Conservation (phyloP, 2,797 vertebrate genomes). For the Nannoperca obscura region DNA sequence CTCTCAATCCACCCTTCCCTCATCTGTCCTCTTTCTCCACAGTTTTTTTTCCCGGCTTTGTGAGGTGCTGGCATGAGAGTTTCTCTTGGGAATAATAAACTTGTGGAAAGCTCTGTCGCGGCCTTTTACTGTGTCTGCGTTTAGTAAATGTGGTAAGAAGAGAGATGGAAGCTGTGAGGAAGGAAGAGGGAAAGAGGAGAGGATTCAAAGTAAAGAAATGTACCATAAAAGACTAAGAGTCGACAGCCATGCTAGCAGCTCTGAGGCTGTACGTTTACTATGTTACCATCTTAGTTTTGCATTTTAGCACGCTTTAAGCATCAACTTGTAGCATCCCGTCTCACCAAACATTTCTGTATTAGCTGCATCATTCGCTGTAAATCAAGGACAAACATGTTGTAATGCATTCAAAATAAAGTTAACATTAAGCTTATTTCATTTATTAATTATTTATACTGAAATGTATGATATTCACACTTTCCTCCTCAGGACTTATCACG, state of each 20-base stretch:
- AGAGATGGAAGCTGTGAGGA: background rate
- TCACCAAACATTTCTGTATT: too few species aligned
- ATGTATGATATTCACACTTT: background rate
- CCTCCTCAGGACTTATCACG: background rate
- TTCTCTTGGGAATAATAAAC: slow-evolving; percentile 27
- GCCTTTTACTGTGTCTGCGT: background rate
- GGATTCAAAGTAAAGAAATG: background rate
- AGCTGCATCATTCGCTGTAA: background rate
- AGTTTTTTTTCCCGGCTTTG: background rate
- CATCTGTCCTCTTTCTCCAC: slow-evolving; percentile 29
- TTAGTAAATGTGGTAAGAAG: slow-evolving; percentile 3
- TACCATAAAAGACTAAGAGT: too few species aligned
- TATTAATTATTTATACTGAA: background rate
- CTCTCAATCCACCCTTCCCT: slow-evolving; percentile 43
- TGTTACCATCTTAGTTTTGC: background rate
- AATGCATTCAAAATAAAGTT: background rate
- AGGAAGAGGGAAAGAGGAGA: background rate
- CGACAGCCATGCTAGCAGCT: background rate
- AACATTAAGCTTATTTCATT: background rate
- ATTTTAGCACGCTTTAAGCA: background rate
- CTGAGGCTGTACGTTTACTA: background rate
- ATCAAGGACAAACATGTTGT: background rate
- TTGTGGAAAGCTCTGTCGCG: slow-evolving; percentile 7
- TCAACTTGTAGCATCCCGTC: too few species aligned
- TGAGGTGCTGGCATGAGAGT: slow-evolving; percentile 18